Conservation (phyloP, 2,888 invertebrate genomes). For the Lagria hirta region DNA sequence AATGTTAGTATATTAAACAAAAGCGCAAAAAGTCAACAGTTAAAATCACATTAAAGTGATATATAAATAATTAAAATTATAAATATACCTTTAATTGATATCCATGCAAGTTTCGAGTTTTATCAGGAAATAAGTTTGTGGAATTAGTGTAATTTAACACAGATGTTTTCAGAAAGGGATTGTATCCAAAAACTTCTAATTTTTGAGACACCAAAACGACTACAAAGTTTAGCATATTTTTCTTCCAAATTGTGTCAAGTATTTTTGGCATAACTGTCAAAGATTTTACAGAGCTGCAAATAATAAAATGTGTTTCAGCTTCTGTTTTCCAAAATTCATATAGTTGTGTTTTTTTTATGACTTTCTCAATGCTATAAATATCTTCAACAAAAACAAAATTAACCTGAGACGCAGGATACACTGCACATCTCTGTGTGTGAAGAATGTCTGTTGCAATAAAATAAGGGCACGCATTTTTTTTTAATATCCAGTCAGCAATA, state of each 20-base stretch:
- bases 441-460: constrained; percentile 2
- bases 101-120: constrained; percentile 15
- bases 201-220: constrained; percentile 14
- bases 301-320: constrained; percentile 12
- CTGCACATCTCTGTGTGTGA: too few relatives aligned
- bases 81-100: constrained; percentile 10
- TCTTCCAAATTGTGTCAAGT: constrained; percentile 9
- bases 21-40: too few relatives aligned
- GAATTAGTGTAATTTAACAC: too few relatives aligned
- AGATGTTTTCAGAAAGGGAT: constrained; percentile 18
- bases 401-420: constrained; percentile 3
- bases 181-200: constrained; percentile 15
- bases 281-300: constrained; percentile 2
- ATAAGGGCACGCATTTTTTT: constrained; percentile 15
- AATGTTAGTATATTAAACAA: too few relatives aligned
- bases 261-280: background rate
- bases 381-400: constrained; percentile 18
- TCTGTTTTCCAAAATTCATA: constrained; percentile 13
- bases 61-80: too few relatives aligned
- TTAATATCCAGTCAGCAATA: constrained; percentile 11
- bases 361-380: constrained; percentile 1
- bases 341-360: constrained; percentile 1
- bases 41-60: too few relatives aligned
- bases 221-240: constrained; percentile 15
- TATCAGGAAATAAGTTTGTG: constrained; percentile 17